These are phyloP conservation scores for Craniophora ligustri DNA, from an alignment of 2,888 invertebrate species.

Conservation along the genomic window DNA sequence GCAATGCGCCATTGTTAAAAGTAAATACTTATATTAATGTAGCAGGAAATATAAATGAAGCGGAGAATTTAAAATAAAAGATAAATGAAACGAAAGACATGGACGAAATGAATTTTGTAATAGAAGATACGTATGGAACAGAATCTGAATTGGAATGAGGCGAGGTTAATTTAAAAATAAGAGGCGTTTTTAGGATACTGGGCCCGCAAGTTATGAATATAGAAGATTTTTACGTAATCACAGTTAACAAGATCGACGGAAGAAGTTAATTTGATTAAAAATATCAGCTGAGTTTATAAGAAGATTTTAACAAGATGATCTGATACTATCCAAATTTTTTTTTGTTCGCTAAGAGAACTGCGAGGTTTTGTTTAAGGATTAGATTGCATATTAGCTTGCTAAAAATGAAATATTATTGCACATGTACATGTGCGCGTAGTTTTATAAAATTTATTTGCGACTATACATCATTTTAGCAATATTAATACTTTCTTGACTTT, in stretches of 20 bases:
- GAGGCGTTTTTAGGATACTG: conserved; percentile 4
- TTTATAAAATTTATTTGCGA: too few species aligned
- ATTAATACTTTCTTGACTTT: too few species aligned
- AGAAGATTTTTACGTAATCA: conserved; percentile 1
- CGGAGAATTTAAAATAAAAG: conserved; percentile 30
- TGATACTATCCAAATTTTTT: not conserved
- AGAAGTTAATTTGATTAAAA: conserved; percentile 12
- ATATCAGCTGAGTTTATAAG: not conserved
- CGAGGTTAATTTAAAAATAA: conserved; percentile 33
- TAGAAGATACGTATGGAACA: conserved; percentile 32
- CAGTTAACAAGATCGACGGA: not conserved
- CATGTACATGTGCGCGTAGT: too few species aligned
- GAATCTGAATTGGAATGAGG: conserved; percentile 26
- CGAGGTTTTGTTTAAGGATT: too few species aligned
- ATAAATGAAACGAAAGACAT: conserved; percentile 42
- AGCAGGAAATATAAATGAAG: conserved; percentile 30
- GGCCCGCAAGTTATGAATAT: conserved; percentile 2
- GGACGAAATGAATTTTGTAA: conserved; percentile 36
- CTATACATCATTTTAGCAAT: too few species aligned
- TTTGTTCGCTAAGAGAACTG: too few species aligned
- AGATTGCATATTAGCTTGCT: too few species aligned
- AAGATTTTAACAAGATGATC: not conserved
- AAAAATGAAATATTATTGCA: too few species aligned
- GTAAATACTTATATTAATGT: conserved; percentile 46
- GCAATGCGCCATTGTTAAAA: conserved; percentile 36